Evolutionary conservation across 2,113 vertebrate genomes (phyloP).

Genomic region (Osmerus mordax): DNA sequence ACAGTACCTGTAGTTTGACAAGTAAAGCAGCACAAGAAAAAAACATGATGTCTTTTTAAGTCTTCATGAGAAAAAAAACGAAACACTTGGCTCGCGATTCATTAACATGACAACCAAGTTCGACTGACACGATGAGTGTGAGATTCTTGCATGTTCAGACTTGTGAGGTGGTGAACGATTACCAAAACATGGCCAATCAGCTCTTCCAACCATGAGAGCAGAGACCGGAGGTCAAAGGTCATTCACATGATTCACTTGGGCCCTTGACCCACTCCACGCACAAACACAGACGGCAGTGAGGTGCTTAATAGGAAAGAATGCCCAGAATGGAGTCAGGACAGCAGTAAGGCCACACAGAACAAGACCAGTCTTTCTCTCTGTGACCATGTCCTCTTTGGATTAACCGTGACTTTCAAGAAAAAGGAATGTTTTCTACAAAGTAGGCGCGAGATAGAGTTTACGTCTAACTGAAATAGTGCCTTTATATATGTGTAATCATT

Average conservation of each 20-base stretch:
- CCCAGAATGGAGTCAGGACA: no score
- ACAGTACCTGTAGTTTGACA: not conserved
- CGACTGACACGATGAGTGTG: not conserved
- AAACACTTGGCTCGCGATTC: not conserved
- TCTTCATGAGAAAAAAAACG: not conserved
- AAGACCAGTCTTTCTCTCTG: no score
- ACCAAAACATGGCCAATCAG: not conserved
- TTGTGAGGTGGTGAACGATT: not conserved
- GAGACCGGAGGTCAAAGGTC: not conserved
- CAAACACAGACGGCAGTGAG: not conserved
- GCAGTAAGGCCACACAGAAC: no score
- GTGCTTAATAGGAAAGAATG: not conserved
- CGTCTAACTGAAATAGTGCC: not conserved
- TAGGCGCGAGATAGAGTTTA: not conserved
- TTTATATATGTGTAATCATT: no score
- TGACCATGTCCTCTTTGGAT: not conserved
- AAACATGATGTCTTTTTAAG: not conserved
- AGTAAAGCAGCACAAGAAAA: not conserved
- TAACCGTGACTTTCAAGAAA: not conserved
- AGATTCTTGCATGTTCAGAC: not conserved
- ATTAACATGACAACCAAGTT: not conserved
- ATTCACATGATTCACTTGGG: not conserved
- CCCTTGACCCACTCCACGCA: not conserved
- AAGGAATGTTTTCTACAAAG: not conserved
- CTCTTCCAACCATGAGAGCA: slow-evolving; percentile 1